phyloP scores from a whole-genome alignment of 2,888 invertebrate species.

The Slavum lentiscoides region DNA sequence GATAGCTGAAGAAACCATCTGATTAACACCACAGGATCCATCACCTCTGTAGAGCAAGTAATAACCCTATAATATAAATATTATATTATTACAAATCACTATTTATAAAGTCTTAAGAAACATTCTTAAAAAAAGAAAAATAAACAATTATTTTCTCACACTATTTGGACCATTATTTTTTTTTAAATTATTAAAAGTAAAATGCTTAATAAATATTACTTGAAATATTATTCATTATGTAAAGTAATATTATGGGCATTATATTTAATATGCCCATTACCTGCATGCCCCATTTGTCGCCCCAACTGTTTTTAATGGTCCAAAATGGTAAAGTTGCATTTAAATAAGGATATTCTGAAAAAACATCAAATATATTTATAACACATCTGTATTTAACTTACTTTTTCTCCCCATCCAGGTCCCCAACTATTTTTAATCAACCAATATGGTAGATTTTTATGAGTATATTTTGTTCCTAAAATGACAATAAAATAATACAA shows the following conservation, averaged over 20 bases:
- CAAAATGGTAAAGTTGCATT: conserved; percentile 79
- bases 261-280: conserved; percentile 58
- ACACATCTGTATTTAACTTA: conserved; percentile 57
- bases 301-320: conserved; percentile 96
- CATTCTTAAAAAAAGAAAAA: not conserved
- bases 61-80: conserved; percentile 71
- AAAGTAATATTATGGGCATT: conserved; percentile 1
- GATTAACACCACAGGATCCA: conserved; percentile 91
- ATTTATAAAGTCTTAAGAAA: not conserved
- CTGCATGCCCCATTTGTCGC: conserved; percentile 83
- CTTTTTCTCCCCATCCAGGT: conserved; percentile 81
- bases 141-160: not conserved
- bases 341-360: conserved; percentile 77
- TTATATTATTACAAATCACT: not conserved
- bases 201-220: not conserved
- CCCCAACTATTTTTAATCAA: conserved; percentile 96
- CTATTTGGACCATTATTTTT: conserved; percentile 17
- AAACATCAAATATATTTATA: conserved; percentile 56
- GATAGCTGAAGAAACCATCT: conserved; percentile 85
- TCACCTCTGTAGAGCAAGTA: conserved; percentile 92
- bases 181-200: not conserved
- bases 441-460: conserved; percentile 85
- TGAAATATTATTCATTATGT: not conserved
- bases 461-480: conserved; percentile 76
- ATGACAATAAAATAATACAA: conserved; percentile 57